Evolutionary conservation across 2,113 vertebrate genomes (phyloP).

Genomic region (Cyphomyrus discorhynchus): DNA sequence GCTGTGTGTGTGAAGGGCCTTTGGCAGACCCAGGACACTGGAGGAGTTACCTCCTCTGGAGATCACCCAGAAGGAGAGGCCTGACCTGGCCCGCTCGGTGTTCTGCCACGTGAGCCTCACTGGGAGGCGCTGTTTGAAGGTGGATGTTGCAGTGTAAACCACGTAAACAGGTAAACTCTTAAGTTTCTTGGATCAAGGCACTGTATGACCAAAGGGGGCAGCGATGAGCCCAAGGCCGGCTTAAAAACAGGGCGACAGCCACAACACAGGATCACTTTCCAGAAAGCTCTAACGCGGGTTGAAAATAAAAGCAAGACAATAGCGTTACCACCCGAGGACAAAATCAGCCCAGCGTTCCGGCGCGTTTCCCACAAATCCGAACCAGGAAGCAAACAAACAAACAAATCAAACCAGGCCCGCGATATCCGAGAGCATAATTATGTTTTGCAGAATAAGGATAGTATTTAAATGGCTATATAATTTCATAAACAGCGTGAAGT

Average conservation of each 20-base stretch:
- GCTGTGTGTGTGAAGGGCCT: neutral
- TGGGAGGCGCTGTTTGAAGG: neutral
- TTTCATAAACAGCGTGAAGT: slow-evolving; percentile 40
- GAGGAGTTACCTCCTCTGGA: neutral
- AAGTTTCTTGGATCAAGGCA: neutral
- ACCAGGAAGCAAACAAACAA: slow-evolving; percentile 28
- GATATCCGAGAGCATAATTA: slow-evolving; percentile 33
- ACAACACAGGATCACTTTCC: neutral
- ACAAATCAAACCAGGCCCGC: slow-evolving; percentile 36
- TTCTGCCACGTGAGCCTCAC: neutral
- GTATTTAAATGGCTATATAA: slow-evolving; percentile 33
- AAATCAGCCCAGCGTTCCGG: slow-evolving; percentile 34
- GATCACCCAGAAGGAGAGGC: neutral
- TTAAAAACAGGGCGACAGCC: neutral
- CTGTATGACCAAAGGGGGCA: neutral
- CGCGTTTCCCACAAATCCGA: slow-evolving; percentile 28
- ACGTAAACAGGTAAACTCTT: neutral
- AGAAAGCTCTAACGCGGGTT: neutral
- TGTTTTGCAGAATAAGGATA: slow-evolving; percentile 35
- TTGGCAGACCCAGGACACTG: neutral
- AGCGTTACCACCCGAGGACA: neutral
- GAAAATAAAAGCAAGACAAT: neutral
- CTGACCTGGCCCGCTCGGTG: neutral
- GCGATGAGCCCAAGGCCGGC: neutral
- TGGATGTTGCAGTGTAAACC: neutral